phyloP scores from a whole-genome alignment of 1,140 invertebrate species.

The Harpegnathos saltator region DNA sequence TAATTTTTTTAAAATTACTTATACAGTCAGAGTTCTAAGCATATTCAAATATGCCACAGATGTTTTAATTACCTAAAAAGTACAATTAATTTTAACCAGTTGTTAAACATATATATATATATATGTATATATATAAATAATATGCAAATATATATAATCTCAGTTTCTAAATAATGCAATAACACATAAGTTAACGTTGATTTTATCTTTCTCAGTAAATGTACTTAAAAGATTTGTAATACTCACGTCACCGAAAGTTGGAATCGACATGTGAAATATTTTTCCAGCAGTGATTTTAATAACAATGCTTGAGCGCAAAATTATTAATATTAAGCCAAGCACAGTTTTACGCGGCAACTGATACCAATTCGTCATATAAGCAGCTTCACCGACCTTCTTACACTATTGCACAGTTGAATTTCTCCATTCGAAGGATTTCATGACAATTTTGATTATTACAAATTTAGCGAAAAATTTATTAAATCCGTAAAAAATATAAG shows the following conservation, averaged over 20 bases:
- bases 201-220: background rate
- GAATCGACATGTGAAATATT: constrained; percentile 67
- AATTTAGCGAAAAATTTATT: no score
- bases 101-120: background rate
- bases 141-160: no score
- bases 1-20: background rate
- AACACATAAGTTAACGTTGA: background rate
- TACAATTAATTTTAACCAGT: constrained; percentile 1
- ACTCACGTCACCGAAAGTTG: constrained; percentile 61
- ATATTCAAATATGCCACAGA: constrained; percentile 54
- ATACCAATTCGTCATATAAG: constrained; percentile 75
- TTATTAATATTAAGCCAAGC: constrained; percentile 67
- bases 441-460: background rate
- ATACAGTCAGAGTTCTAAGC: constrained; percentile 40
- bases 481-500: no score
- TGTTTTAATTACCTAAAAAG: constrained; percentile 50
- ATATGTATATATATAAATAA: no score
- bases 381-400: constrained; percentile 62
- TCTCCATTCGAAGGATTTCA: background rate
- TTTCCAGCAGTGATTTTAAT: constrained; percentile 74
- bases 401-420: constrained; percentile 54
- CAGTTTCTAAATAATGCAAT: background rate
- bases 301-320: constrained; percentile 67
- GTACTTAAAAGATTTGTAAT: background rate
- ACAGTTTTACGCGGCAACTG: constrained; percentile 62